phyloP scores from a whole-genome alignment of 37 sponge, comb jelly and placozoan genomes.

The Ianthella basta region DNA sequence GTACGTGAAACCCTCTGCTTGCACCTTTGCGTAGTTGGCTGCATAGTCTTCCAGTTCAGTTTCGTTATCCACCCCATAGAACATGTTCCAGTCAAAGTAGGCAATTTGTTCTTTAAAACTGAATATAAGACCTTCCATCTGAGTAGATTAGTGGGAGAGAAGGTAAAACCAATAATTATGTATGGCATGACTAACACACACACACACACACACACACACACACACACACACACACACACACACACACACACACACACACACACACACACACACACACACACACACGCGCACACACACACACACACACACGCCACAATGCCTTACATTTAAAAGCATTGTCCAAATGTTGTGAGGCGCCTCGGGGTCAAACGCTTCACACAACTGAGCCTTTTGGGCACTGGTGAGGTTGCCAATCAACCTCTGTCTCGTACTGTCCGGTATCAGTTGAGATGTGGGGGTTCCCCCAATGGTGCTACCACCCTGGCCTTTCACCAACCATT shows the following conservation, averaged over 20 bases:
- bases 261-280: too few species aligned
- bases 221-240: too few species aligned
- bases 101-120: not conserved
- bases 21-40: not conserved
- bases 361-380: slow-evolving; percentile 43
- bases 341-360: slow-evolving; percentile 55
- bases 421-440: not conserved
- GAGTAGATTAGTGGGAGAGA: too few species aligned
- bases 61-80: slow-evolving; percentile 44
- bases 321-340: slow-evolving; percentile 20
- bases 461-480: not conserved
- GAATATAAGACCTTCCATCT: too few species aligned
- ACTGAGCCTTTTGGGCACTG: not conserved
- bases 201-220: too few species aligned
- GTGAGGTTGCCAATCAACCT: not conserved
- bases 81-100: slow-evolving; percentile 72
- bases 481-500: not conserved
- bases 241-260: too few species aligned
- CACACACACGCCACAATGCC: not conserved
- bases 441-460: not conserved
- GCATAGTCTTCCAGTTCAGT: slow-evolving; percentile 14
- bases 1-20: not conserved
- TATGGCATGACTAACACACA: too few species aligned
- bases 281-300: too few species aligned
- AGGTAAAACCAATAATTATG: too few species aligned